Evolutionary conservation across 2,888 invertebrate genomes (phyloP), one percentile per base, ranked within the genome.

Genomic region (Blomia tropicalis): DNA sequence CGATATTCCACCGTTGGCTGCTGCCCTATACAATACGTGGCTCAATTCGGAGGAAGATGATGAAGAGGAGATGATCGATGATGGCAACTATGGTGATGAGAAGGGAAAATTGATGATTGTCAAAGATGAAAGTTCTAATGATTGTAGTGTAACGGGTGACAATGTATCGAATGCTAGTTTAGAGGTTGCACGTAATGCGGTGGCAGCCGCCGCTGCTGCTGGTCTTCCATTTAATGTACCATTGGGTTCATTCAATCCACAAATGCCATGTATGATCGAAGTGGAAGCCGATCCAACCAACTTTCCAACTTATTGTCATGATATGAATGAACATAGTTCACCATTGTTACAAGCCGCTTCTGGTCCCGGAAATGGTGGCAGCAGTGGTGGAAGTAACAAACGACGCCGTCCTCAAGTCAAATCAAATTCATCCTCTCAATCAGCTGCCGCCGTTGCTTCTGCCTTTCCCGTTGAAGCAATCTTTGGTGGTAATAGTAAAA

Each of bases 221-320:
- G 51, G 11, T n/a, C 22, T 27, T 7, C n/a, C 27, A 11, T 22
- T 22, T 19, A 14, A 19, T 22, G 23, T 47, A 14, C 56, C 56
- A 19, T 25, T 56, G 2, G 56, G 56, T 14, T 19, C 31, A 11
- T 56, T 56, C 23, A 29, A 23, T 5, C 61, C 62, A 31, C 43
- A 56, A 32, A 58, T 62, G 43, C 62, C 62, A 4, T 62, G 62
- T 47, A 29, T 62, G 23, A 62, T 62, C 25, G 58, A 62, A 47
- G 58, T 62, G 27, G 62, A 62, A n/a, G 62, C 62, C 58, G 62
- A 62, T 58, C 62, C 62, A 47, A 62, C 62, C 2, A 61, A 29
- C 7, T 61, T 61, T 30, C 61, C 61, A 27, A 4, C 61, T n/a
- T 61, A 58, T 25, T 32, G 54, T n/a, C 30, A 30, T n/a, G 54